Evolutionary conservation across 2,113 vertebrate genomes (phyloP).

Genomic region (Mionectes macconnelli): DNA sequence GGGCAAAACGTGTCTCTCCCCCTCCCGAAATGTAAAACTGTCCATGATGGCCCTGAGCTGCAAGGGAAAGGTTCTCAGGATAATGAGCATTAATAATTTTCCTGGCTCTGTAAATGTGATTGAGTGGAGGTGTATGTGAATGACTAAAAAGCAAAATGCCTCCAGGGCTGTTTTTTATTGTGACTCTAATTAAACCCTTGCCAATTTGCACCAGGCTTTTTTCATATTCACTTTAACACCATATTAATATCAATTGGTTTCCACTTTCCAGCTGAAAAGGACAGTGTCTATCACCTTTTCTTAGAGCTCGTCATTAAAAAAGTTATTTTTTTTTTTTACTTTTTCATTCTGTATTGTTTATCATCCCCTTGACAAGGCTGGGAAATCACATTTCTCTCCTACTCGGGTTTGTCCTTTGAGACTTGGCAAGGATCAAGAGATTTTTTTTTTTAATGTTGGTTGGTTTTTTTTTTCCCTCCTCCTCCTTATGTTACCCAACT

Average conservation of each 20-base stretch:
- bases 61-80: conserved; percentile 15
- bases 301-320: conserved; percentile 20
- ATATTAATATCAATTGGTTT: conserved; percentile 58
- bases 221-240: conserved; percentile 52
- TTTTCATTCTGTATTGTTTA: conserved; percentile 31
- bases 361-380: conserved; percentile 53
- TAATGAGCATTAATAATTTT: conserved; percentile 48
- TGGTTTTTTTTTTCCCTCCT: not conserved
- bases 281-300: conserved; percentile 54
- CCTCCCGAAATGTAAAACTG: not conserved
- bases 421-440: conserved; percentile 21
- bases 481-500: conserved; percentile 54
- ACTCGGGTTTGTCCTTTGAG: conserved; percentile 59
- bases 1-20: not conserved
- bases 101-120: not conserved
- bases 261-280: conserved; percentile 58
- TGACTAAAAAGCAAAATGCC: conserved; percentile 65
- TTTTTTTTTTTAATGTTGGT: not conserved
- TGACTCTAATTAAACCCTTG: conserved; percentile 77
- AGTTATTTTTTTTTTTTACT: not conserved
- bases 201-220: conserved; percentile 56
- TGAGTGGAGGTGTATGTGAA: conserved; percentile 44
- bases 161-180: conserved; percentile 60
- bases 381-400: conserved; percentile 56
- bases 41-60: conserved; percentile 9